A percentile compares a stretch with the other conserved stretches of the same genome.
These are phyloP conservation scores for Asteroscopus sphinx DNA, from an alignment of 2,888 invertebrate genomes.

Conservation along the genomic window DNA sequence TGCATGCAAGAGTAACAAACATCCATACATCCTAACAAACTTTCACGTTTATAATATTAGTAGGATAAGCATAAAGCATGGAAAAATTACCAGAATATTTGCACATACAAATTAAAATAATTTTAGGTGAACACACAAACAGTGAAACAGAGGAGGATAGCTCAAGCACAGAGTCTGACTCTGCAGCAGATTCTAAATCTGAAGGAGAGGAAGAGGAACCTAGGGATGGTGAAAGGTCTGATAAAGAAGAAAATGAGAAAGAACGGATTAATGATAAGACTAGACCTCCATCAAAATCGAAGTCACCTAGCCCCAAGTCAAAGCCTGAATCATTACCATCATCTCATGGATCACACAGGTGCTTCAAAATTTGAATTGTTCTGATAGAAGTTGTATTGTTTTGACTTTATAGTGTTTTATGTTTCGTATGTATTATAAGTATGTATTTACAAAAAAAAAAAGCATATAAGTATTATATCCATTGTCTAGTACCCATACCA, in stretches of 20 bases:
- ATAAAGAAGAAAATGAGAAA: conserved; percentile 77
- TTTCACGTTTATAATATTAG: too few relatives aligned
- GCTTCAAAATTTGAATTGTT: conserved; percentile 3
- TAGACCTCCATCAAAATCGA: conserved; percentile 75
- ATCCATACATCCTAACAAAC: too few relatives aligned
- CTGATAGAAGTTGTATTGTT: too few relatives aligned
- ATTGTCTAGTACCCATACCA: too few relatives aligned
- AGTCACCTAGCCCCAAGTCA: conserved; percentile 77
- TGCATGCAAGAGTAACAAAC: too few relatives aligned
- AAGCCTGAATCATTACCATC: conserved; percentile 72
- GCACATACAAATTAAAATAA: not conserved
- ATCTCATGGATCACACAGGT: conserved; percentile 81
- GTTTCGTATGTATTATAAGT: too few relatives aligned
- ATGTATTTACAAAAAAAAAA: too few relatives aligned
- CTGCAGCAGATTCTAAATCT: conserved; percentile 81
- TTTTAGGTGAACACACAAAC: conserved; percentile 84
- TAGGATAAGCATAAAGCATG: too few relatives aligned
- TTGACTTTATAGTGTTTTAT: too few relatives aligned
- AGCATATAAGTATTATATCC: too few relatives aligned
- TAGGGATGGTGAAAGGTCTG: conserved; percentile 69
- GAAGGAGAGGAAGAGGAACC: conserved; percentile 77
- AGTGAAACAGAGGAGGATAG: conserved; percentile 87
- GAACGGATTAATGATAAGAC: conserved; percentile 73
- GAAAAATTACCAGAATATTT: too few relatives aligned
- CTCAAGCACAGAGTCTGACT: conserved; percentile 80